Base-by-base conservation (phyloP, 2,113 vertebrate species). In the Phocoena sinus region DNA sequence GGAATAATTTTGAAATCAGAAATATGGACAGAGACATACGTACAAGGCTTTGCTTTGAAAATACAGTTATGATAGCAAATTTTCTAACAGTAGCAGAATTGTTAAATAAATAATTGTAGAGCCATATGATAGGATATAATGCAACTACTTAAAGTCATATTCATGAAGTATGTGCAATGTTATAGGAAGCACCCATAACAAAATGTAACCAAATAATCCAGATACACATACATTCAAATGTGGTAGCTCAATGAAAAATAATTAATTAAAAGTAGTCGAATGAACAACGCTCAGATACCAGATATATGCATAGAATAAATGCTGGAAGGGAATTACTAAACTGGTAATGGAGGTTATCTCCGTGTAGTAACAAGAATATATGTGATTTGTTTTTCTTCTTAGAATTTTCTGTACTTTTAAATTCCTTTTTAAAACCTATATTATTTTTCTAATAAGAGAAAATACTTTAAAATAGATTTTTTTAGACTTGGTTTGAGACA, bases 1-100 rank as follows among this genome's bases (percentile, higher is more conserved):
- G 85, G 65, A 87, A 92, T 58, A 71, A 87, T 76, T 87, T 97
- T 95, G 60, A 95, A 96, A 92, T 77, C 87, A 88, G 36, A 82
- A 44, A 26, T 71, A 36, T 74, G 31, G 36, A 76, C n/a, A 33
- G 95, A 96, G 36, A 68, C 53, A 50, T 62, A 56, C 31, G 36
- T 4, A 53, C 36, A 79, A 77, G 25, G n/a, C 14, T 96, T 23
- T 17, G 62, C 7, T 96, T 91, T 74, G 58, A 76, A 20, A 95
- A 84, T 86, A 67, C 50, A 71, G 88, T 84, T 76, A 65, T 11
- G 38, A 56, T 9, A 38, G 53, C 25, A 76, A 67, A 58, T 63
- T 83, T 94, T 90, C 80, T 90, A 87, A 68, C 53, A 26, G 14
- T 33, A 53, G 41, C 3, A 56, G 41, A 50, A 95, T 33, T 70